A percentile compares a stretch with the other conserved stretches of the same genome.
Conservation (phyloP, 2,113 vertebrate genomes). For the Xiphophorus hellerii region DNA sequence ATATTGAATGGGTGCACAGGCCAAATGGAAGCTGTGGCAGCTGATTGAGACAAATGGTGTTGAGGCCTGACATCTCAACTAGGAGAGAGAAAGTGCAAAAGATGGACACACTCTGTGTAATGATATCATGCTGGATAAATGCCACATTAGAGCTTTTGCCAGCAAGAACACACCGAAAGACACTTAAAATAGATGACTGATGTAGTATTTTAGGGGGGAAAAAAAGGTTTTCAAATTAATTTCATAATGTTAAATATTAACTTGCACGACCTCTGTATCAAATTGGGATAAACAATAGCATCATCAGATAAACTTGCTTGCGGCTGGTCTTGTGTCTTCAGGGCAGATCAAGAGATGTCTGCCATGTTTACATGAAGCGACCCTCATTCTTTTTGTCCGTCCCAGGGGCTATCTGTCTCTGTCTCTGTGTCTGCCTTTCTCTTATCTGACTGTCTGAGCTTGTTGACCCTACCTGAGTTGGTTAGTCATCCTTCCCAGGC, state of each 20-base stretch:
- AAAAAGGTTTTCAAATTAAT: slow-evolving; percentile 18
- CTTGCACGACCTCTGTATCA: slow-evolving; percentile 16
- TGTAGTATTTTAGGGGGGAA: neutral
- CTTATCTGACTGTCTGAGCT: slow-evolving; percentile 68
- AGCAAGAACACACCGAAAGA: slow-evolving; percentile 35
- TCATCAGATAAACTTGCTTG: slow-evolving; percentile 60
- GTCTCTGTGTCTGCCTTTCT: slow-evolving; percentile 48
- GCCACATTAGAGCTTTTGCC: slow-evolving; percentile 56
- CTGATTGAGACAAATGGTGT: slow-evolving; percentile 74
- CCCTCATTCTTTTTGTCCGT: slow-evolving; percentile 62
- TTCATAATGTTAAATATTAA: slow-evolving; percentile 38
- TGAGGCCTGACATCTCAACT: slow-evolving; percentile 56
- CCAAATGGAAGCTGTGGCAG: slow-evolving; percentile 68
- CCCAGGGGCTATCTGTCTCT: slow-evolving; percentile 58
- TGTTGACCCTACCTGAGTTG: slow-evolving; percentile 68
- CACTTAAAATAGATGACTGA: slow-evolving; percentile 27
- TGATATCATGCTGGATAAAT: slow-evolving; percentile 67
- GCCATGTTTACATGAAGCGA: slow-evolving; percentile 59
- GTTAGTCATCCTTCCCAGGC: slow-evolving; percentile 72
- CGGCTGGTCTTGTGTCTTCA: slow-evolving; percentile 63
- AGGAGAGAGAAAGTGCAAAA: slow-evolving; percentile 51
- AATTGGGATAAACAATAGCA: slow-evolving; percentile 37
- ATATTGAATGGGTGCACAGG: slow-evolving; percentile 65
- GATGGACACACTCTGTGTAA: slow-evolving; percentile 57
- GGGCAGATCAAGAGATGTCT: slow-evolving; percentile 73